These are phyloP conservation scores for Itoplectis maculator DNA, from an alignment of 2,888 invertebrate genomes.

Conservation along the genomic window DNA sequence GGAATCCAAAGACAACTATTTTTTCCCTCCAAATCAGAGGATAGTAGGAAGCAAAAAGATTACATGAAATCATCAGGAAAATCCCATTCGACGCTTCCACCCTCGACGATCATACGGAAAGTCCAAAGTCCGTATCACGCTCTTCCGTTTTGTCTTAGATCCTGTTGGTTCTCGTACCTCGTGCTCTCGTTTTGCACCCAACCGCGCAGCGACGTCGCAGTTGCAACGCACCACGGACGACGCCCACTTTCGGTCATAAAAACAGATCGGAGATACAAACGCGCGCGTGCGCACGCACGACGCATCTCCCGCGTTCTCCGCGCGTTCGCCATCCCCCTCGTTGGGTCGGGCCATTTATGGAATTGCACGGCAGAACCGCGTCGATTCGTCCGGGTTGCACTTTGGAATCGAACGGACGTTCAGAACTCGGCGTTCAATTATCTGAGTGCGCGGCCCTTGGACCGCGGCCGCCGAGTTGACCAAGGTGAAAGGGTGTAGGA, in stretches of 20 bases:
- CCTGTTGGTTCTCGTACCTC: slow-evolving; percentile 43
- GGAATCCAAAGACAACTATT: too few species aligned
- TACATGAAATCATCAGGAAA: too few species aligned
- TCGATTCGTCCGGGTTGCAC: slow-evolving; percentile 67
- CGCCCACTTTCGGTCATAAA: slow-evolving; percentile 81
- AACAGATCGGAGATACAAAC: slow-evolving; percentile 79
- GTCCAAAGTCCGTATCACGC: too few species aligned
- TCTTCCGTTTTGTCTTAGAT: slow-evolving; percentile 6
- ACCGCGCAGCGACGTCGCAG: slow-evolving; percentile 46
- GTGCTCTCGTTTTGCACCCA: slow-evolving; percentile 52
- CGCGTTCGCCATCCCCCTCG: slow-evolving; percentile 71
- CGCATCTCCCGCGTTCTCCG: slow-evolving; percentile 40
- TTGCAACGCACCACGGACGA: slow-evolving; percentile 61
- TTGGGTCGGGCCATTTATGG: slow-evolving; percentile 73
- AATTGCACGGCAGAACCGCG: slow-evolving; percentile 74
- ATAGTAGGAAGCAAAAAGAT: too few species aligned
- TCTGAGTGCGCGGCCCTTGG: slow-evolving; percentile 32
- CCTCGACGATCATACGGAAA: too few species aligned
- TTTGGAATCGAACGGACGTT: slow-evolving; percentile 46
- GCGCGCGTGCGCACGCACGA: slow-evolving; percentile 55
- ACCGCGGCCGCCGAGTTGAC: slow-evolving; percentile 1
- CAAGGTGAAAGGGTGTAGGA: slow-evolving; percentile 2
- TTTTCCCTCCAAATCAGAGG: too few species aligned
- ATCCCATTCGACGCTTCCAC: too few species aligned
- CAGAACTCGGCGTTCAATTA: slow-evolving; percentile 42